A percentile compares a stretch with the other conserved stretches of the same genome.
phyloP scores from a whole-genome alignment of 1,140 invertebrate species.

The Cylas formicarius region DNA sequence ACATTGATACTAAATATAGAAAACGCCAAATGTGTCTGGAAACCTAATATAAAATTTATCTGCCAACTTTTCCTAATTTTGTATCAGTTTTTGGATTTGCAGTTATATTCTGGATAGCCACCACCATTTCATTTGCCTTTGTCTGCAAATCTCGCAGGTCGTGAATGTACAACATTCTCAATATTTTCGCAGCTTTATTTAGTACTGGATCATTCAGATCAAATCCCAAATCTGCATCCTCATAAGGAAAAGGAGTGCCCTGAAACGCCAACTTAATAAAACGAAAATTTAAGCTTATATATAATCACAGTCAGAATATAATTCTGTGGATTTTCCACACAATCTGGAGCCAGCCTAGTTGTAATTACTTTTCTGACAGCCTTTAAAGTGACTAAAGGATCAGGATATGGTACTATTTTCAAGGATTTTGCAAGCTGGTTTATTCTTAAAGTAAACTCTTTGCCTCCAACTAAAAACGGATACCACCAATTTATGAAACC shows the following conservation, averaged over 20 bases:
- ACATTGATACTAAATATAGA: not conserved
- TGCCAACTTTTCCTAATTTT: conserved; percentile 86
- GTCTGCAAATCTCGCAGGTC: conserved; percentile 89
- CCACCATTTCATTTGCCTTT: conserved; percentile 89
- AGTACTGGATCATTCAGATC: conserved; percentile 61
- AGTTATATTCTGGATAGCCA: conserved; percentile 84
- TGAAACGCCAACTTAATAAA: conserved; percentile 33
- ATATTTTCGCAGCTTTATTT: conserved; percentile 72
- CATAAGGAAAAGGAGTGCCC: conserved; percentile 60
- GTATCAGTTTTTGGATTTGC: conserved; percentile 97
- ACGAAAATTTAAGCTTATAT: conserved; percentile 7
- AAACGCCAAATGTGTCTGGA: not conserved
- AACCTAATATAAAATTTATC: conserved; percentile 35
- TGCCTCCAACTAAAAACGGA: conserved; percentile 62
- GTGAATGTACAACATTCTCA: conserved; percentile 84
- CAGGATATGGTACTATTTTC: conserved; percentile 70
- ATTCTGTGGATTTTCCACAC: conserved; percentile 55
- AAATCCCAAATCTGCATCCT: conserved; percentile 61
- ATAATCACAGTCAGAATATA: conserved; percentile 32
- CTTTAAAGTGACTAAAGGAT: conserved; percentile 71
- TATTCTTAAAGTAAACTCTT: conserved; percentile 77
- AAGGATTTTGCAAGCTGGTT: conserved; percentile 68
- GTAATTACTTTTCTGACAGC: conserved; percentile 64
- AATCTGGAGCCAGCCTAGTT: conserved; percentile 57
- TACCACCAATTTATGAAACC: not conserved